These are phyloP conservation scores for Saccostrea glomerata DNA, from an alignment of 1,140 invertebrate species.

Conservation along the genomic window DNA sequence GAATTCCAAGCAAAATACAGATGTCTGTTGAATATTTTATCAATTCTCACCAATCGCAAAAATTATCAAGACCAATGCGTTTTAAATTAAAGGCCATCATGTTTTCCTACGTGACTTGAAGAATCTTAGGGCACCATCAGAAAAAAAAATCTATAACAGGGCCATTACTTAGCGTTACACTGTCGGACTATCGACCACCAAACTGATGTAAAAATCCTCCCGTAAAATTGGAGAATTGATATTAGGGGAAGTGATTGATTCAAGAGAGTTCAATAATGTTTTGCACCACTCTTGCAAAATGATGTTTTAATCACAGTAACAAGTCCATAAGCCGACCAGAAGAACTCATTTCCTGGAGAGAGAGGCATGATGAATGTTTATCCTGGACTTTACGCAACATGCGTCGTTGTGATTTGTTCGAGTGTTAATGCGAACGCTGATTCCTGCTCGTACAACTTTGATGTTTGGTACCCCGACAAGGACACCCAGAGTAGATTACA, in stretches of 20 bases:
- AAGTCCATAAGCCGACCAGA: not conserved
- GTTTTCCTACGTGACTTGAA: conserved; percentile 11
- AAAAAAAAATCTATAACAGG: not conserved
- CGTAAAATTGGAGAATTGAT: conserved; percentile 25
- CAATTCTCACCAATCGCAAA: not conserved
- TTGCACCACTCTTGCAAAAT: conserved; percentile 11
- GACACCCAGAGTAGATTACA: conserved; percentile 67
- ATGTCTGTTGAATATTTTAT: conserved; percentile 13
- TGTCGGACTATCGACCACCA: conserved; percentile 17
- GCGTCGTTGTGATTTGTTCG: not conserved
- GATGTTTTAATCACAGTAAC: conserved; percentile 3
- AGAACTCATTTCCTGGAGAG: conserved; percentile 4
- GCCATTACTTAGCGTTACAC: not conserved
- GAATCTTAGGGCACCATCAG: conserved; percentile 18
- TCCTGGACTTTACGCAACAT: not conserved
- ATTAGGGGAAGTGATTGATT: conserved; percentile 32
- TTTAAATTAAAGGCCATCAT: conserved; percentile 6
- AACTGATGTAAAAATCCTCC: conserved; percentile 27
- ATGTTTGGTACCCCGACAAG: conserved; percentile 73
- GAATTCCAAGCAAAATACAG: not conserved
- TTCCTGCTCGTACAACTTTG: conserved; percentile 60
- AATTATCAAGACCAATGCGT: conserved; percentile 6
- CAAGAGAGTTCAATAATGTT: conserved; percentile 11
- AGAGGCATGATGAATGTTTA: not conserved
- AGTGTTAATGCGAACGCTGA: not conserved